A percentile compares a stretch with the other conserved stretches of the same genome.
phyloP scores from a whole-genome alignment of 2,797 vertebrate species.

The Oryzias dopingdopingensis region DNA sequence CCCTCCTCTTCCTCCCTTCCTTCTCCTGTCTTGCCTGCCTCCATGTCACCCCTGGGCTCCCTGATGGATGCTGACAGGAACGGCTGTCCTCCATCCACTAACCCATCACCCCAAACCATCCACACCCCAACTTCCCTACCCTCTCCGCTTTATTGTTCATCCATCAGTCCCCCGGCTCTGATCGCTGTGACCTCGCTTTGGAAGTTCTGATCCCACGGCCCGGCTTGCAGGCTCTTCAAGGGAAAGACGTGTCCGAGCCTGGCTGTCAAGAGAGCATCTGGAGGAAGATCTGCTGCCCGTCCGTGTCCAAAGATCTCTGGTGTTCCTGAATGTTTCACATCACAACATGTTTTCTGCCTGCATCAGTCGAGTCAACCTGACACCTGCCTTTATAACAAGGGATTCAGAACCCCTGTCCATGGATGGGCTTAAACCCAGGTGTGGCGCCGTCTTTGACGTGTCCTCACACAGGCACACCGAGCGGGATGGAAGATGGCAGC shows the following conservation, averaged over 20 bases:
- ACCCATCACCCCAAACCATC: constrained; percentile 29
- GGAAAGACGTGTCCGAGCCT: constrained; percentile 24
- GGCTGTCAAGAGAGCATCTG: constrained; percentile 68
- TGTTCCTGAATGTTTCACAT: constrained; percentile 36
- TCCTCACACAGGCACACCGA: constrained; percentile 18
- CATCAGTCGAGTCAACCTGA: constrained; percentile 41
- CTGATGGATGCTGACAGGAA: constrained; percentile 72
- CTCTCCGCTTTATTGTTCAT: neutral
- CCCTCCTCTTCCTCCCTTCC: constrained; percentile 19
- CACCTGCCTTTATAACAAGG: constrained; percentile 39
- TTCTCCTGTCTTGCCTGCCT: constrained; percentile 46
- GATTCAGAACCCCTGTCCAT: constrained; percentile 15
- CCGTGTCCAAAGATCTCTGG: constrained; percentile 35
- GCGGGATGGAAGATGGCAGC: constrained; percentile 53
- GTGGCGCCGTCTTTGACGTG: constrained; percentile 24
- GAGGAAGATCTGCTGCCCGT: constrained; percentile 27
- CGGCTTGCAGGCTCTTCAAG: constrained; percentile 32
- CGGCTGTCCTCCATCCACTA: constrained; percentile 58
- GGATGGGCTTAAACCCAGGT: constrained; percentile 28
- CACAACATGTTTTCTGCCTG: constrained; percentile 8
- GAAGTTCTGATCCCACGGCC: constrained; percentile 33
- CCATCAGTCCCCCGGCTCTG: constrained; percentile 27
- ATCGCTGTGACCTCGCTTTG: constrained; percentile 53
- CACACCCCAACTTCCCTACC: constrained; percentile 6
- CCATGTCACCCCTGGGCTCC: constrained; percentile 61